phyloP scores from a whole-genome alignment of 2,888 invertebrate species.

The Papilio demoleus region DNA sequence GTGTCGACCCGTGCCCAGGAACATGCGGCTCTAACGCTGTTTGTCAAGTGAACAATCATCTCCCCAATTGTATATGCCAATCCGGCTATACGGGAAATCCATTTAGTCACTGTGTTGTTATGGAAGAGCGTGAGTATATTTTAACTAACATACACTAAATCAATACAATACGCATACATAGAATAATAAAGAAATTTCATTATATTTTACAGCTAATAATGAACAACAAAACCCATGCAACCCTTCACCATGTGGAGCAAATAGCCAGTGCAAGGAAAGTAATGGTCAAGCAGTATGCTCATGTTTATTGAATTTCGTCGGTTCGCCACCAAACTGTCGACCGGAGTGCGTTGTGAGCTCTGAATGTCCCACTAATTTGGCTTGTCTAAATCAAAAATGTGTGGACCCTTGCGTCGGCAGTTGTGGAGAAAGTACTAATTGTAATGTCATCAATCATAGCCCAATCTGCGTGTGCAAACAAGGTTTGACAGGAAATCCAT shows the following conservation, averaged over 20 bases:
- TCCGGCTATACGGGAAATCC: slow-evolving; percentile 87
- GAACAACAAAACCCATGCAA: slow-evolving; percentile 66
- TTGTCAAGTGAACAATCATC: slow-evolving; percentile 89
- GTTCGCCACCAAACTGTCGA: slow-evolving; percentile 88
- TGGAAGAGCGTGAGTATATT: slow-evolving; percentile 73
- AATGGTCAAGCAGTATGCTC: slow-evolving; percentile 89
- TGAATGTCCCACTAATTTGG: slow-evolving; percentile 85
- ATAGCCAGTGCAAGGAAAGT: slow-evolving; percentile 89
- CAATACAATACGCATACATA: not conserved
- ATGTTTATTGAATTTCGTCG: slow-evolving; percentile 85
- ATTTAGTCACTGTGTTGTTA: slow-evolving; percentile 83
- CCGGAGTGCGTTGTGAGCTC: slow-evolving; percentile 89
- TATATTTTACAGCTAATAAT: slow-evolving; percentile 60
- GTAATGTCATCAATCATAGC: slow-evolving; percentile 86
- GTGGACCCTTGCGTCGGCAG: slow-evolving; percentile 86
- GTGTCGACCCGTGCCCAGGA: slow-evolving; percentile 90
- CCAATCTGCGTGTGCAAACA: slow-evolving; percentile 90
- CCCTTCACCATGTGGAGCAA: slow-evolving; percentile 88
- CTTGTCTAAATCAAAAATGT: slow-evolving; percentile 88
- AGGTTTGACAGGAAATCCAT: slow-evolving; percentile 89
- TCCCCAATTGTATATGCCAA: slow-evolving; percentile 88
- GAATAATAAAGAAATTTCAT: slow-evolving; percentile 2
- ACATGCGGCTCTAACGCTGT: slow-evolving; percentile 89
- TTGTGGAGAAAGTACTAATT: slow-evolving; percentile 85
- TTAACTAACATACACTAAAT: not conserved